Evolutionary conservation across 2,888 invertebrate species (phyloP), one percentile per base, ranked within the genome.

Genomic region (Phaedon cochleariae): DNA sequence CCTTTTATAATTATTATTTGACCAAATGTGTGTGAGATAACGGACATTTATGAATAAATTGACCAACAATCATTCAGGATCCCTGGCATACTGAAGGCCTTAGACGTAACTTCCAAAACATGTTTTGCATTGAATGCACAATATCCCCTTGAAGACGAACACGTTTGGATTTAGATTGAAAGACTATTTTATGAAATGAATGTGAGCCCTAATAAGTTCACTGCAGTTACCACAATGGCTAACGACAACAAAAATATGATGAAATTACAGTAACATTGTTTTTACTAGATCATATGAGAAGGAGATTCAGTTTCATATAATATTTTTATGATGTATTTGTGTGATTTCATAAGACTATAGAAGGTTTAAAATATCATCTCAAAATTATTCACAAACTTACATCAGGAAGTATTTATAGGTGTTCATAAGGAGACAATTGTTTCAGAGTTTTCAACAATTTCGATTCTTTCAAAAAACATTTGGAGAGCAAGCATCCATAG

Each of bases 161-260:
- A 48, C 20, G 48, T 48, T 48, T 48, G 48, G 48, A 48, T 48
- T 48, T n/a, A 20, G 48, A 48, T 48, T n/a, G 48, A 48, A 20
- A 18, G 20, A 10, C 20, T 48, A n/a, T 48, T 48, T 48, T 48
- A 48, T 20, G 48, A 20, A 20, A 48, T 48, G 22, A 20, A 20
- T 20, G 48, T 21, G 22, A 48, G 48, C 48, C 48, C 48, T 20
- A 48, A 48, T 20, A 48, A 48, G 20, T 48, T 21, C 21, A 48
- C 48, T 3, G 20, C 48, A 48, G 20, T 48, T 9, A 48, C 48
- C 10, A 22, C 48, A 7, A 21, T 48, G 12, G 22, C 20, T 4
- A 34, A 34, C 9, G 31, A 34, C 31, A 34, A 7, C 10, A 34
- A 10, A 10, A 34, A 34, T 34, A 4, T 34, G 6, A 26, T 26